Base-by-base conservation (phyloP, 1,140 invertebrate genomes). In the Thalassaphorura encarpata region DNA sequence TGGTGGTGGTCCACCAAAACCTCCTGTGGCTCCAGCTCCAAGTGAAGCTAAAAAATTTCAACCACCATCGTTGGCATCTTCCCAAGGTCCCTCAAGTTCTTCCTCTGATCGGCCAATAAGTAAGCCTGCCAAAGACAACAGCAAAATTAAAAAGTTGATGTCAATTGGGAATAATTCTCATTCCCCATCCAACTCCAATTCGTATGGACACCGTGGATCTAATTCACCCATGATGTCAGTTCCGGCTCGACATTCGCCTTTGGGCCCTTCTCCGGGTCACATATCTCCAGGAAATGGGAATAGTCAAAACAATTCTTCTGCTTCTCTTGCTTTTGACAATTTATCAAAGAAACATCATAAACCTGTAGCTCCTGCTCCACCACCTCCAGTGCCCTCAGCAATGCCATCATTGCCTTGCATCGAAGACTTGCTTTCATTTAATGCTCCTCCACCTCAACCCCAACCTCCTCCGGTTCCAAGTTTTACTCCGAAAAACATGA, bases 201-300 rank as follows among this genome's bases (percentile, higher is more conserved):
- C n/a, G n/a, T n/a, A n/a, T n/a, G n/a, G n/a, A n/a, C n/a, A n/a
- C n/a, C n/a, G n/a, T n/a, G n/a, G n/a, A n/a, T n/a, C n/a, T n/a
- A n/a, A n/a, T 19, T 56, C 56, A 2, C 56, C 61, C 3, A 53
- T 53, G 53, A 28, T 49, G 31, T n/a, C 54, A 3, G 48, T 56
- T 2, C 39, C 41, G 41, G 15, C 48, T 8, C 24, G 54, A 39
- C 54, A 56, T 31, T 56, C 54, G 27, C 54, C 54, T n/a, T 19
- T 56, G 3, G 53, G 42, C 16, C 46, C 46, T 2, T 56, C 54
- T 13, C 54, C 46, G n/a, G 36, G 27, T 42, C 47, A 48, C 18
- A 45, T 28, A 8, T 56, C 54, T 39, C 48, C 54, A 6, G 31
- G 33, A n/a, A n/a, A n/a, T n/a, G n/a, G 3, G 31, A 50, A 41